Evolutionary conservation across 2,888 invertebrate species (phyloP), one percentile per base, ranked within the genome.

Genomic region (Macropis europaea): DNA sequence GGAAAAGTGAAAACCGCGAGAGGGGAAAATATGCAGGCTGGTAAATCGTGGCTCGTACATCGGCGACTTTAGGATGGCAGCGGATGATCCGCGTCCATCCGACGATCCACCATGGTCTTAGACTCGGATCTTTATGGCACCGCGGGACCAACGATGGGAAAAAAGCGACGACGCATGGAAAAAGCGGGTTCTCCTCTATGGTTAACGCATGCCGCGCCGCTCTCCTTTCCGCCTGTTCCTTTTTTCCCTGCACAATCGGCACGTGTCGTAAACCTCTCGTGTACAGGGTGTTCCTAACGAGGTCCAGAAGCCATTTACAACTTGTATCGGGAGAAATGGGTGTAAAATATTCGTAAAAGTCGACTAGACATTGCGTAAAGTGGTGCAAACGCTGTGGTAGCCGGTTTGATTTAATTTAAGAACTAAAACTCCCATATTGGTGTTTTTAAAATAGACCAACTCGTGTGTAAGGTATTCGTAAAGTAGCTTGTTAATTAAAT

Each of bases 41-140:
- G 53, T 43, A 32, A 24, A n/a, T 34, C 30, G 56, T 24, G 15
- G 30, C 73, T 73, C 68, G 73, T 73, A 60, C 47, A 42, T 73
- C 67, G 54, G 43, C 38, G 52, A 71, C 13, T 77, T 75, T 78
- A 79, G 40, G 50, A 40, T 22, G 54, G 57, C 53, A 30, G 24
- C n/a, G n/a, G 19, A 13, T 32, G 38, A 53, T 57, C n/a, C 28
- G n/a, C 34, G 42, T 19, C 2, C 32, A 9, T 53, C 42, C n/a
- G 54, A n/a, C n/a, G n/a, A 34, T 30, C 34, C 40, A n/a, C 9
- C 30, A 13, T 38, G 48, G n/a, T 45, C 32, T 64, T 62, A 56
- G 32, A 59, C 26, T 34, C 32, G 13, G 30, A 26, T 50, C 19
- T 78, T 78, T 78, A 78, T 36, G 79, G 43, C 7, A 32, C 32